phyloP scores from a whole-genome alignment of 2,797 vertebrate species.

The Liasis olivaceus region DNA sequence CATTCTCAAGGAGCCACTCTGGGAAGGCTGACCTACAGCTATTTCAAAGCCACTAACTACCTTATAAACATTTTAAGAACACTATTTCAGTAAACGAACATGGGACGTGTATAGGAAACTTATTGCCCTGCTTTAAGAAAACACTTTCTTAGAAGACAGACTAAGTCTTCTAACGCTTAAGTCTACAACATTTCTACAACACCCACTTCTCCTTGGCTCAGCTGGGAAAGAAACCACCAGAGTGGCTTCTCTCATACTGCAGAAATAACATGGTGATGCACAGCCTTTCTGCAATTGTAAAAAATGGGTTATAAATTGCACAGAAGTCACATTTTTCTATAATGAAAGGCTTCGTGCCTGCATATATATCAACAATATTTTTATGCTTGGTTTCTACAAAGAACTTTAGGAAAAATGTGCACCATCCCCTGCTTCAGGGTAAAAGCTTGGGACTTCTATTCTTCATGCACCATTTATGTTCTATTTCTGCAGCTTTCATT shows the following conservation, averaged over 20 bases:
- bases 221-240: slow-evolving; percentile 9
- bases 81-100: background rate
- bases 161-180: background rate
- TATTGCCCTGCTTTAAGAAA: background rate
- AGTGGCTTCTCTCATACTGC: slow-evolving; percentile 54
- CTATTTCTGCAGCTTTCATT: background rate
- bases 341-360: background rate
- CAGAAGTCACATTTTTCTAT: background rate
- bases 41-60: background rate
- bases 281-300: background rate
- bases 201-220: background rate
- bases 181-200: background rate
- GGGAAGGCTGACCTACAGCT: background rate
- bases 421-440: background rate
- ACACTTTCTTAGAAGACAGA: background rate
- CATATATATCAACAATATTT: background rate
- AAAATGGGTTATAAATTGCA: background rate
- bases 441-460: background rate
- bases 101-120: background rate
- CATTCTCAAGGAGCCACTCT: background rate
- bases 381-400: background rate
- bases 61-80: background rate
- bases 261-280: slow-evolving; percentile 4
- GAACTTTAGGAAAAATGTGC: background rate
- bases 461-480: background rate